A percentile compares a stretch with the other conserved stretches of the same genome.
Conservation (phyloP, 2,888 invertebrate genomes). For the Heterodera filipjevi region DNA sequence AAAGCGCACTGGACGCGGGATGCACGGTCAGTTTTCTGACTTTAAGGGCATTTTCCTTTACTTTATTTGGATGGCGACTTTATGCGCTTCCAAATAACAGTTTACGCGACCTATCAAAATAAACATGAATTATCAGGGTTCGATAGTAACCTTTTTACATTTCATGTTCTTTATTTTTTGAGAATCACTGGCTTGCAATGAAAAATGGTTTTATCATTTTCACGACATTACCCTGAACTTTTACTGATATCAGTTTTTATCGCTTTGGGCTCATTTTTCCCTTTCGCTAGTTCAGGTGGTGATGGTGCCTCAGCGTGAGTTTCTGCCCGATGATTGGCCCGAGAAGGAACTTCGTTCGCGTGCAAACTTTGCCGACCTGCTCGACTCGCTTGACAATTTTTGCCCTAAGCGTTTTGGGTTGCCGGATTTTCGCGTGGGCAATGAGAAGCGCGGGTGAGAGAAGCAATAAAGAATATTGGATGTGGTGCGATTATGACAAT, state of each 20-base stretch:
- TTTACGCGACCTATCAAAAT: too few species aligned
- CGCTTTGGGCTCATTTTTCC: too few species aligned
- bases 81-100: too few species aligned
- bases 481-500: too few species aligned
- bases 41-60: neutral
- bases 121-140: too few species aligned
- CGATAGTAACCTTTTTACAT: too few species aligned
- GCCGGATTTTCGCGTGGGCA: constrained; percentile 39
- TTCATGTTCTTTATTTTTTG: too few species aligned
- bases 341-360: constrained; percentile 22
- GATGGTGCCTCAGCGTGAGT: constrained; percentile 51
- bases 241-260: too few species aligned
- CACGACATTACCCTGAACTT: too few species aligned
- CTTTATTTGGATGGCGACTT: too few species aligned
- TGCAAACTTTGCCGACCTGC: constrained; percentile 39
- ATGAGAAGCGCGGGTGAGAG: neutral
- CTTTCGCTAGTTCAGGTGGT: constrained; percentile 28
- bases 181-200: too few species aligned
- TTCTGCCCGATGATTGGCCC: constrained; percentile 42
- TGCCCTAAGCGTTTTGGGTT: constrained; percentile 54
- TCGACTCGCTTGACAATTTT: constrained; percentile 55
- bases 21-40: neutral
- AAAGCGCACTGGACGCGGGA: constrained; percentile 72
- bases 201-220: too few species aligned
- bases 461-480: neutral